Evolutionary conservation across 2,113 vertebrate genomes (phyloP), one percentile per base, ranked within the genome.

Genomic region (Garra rufa): DNA sequence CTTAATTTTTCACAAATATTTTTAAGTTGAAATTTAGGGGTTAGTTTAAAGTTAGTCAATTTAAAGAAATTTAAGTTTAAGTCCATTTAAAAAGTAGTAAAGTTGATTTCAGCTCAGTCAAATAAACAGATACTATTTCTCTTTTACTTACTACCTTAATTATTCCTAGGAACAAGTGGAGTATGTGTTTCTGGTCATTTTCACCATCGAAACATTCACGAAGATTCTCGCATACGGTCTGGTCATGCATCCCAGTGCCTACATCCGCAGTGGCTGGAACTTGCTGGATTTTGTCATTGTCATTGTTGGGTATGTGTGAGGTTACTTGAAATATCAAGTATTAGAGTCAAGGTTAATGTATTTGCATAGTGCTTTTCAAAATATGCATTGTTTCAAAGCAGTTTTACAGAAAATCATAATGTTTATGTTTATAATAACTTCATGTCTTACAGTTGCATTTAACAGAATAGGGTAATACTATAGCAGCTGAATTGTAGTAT

Each of bases 231-330:
- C 97, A 79, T 98, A 99, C 0, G 97, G 97, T 3, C 92, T 99
- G 87, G 96, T 99, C 57, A 95, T 96, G 95, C 96, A 98, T 43
- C 97, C 97, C 67, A 97, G 95, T 84, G 96, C 97, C 90, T 98
- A 98, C 91, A 98, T 98, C 87, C 96, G 97, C 85, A 99, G 97
- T 1, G 97, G 97, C 88, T 98, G 97, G 97, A 98, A 98, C 90
- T 92, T 99, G 30, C 94, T 99, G 0, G 97, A 98, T 90, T 99
- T 99, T 4, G 93, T 99, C 90, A 99, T 98, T 46, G 97, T 98
- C 44, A 93, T 98, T 30, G 96, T 98, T 0, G 97, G 97, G 97
- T 95, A 83, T 86, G 91, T 67, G 6, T 2, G 4, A 21, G 82
- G 17, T 9, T 24, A 24, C 21, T 55, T 69, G 21, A n/a, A n/a